These are phyloP conservation scores for Uloborus plumipes DNA, from an alignment of 2,888 invertebrate species.

Conservation along the genomic window DNA sequence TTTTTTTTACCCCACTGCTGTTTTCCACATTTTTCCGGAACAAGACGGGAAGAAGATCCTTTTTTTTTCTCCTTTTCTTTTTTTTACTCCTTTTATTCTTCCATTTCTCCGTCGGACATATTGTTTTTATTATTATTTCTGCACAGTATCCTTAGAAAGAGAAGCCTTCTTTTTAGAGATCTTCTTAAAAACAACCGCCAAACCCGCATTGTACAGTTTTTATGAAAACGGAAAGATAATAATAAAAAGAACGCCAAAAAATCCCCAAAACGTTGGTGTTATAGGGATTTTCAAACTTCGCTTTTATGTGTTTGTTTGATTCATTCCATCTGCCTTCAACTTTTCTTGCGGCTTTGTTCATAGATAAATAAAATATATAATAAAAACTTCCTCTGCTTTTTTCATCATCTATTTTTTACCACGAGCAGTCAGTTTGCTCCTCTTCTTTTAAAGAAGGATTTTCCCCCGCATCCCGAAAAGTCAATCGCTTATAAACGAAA, in stretches of 20 bases:
- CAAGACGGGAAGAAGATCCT: constrained; percentile 27
- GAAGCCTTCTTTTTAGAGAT: constrained; percentile 23
- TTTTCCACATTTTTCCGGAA: constrained; percentile 57
- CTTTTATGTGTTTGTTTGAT: constrained; percentile 38
- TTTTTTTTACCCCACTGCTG: constrained; percentile 27
- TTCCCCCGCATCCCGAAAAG: constrained; percentile 30
- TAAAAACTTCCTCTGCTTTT: no score
- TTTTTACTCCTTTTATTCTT: constrained; percentile 25
- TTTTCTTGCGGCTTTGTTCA: constrained; percentile 42
- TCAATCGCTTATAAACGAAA: constrained; percentile 49
- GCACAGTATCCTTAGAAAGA: constrained; percentile 15
- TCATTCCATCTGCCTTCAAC: constrained; percentile 40
- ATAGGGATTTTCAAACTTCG: constrained; percentile 60
- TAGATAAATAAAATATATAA: no score
- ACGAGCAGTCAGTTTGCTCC: constrained; percentile 27
- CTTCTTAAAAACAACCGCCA: constrained; percentile 43
- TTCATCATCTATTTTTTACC: not conserved
- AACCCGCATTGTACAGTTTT: constrained; percentile 21
- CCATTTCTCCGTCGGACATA: constrained; percentile 31
- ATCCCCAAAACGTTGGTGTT: constrained; percentile 53
- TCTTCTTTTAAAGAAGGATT: constrained; percentile 25
- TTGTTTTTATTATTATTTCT: constrained; percentile 62
- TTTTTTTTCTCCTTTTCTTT: constrained; percentile 11
- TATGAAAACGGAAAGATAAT: constrained; percentile 21
- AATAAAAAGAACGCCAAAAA: constrained; percentile 15